Base-by-base conservation (phyloP, 2,113 vertebrate species). In the Hippopotamus amphibius region DNA sequence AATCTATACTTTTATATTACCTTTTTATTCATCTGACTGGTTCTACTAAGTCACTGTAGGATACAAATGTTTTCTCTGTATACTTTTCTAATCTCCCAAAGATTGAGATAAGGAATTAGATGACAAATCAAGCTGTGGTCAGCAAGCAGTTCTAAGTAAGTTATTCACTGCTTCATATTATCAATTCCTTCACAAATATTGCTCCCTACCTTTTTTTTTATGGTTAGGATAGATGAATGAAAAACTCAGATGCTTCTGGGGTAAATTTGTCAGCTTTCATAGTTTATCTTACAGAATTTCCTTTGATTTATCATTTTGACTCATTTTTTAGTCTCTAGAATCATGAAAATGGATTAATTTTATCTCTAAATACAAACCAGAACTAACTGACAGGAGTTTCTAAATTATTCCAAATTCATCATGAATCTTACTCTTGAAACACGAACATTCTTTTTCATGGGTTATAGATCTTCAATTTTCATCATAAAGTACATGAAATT, bases 331-430 rank as follows among this genome's bases (percentile, higher is more conserved):
- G 71, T 92, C 43, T 77, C 48, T 17, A 90, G 84, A 95, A 92
- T 93, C 90, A 71, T 82, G 68, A 85, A 94, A 92, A 57, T 88
- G 46, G 77, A 95, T 96, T 88, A 90, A 93, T 98, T 80, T 97
- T 76, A 95, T 96, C 97, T 85, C 93, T 97, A 98, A 97, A 90
- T 91, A 97, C 98, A 98, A 98, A 92, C 85, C 92, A 98, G 96
- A 98, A 97, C 84, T 95, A 98, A 98, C 82, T 97, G 98, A 98
- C 88, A 97, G 91, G 96, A 88, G 76, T 98, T 98, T 97, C 96
- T 94, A 98, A 96, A 94, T 95, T 93, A 97, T 94, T 96, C 95
- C 95, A 96, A 97, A 97, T 88, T 74, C 15, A 96, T 95, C 79
- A 53, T 77, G 82, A 97, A 79, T 96, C 94, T 97, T 95, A 89